Percentiles rank a stretch among this genome's conserved stretches.
These are phyloP conservation scores for Dryobates pubescens DNA, from an alignment of 2,797 vertebrate genomes.

Conservation along the genomic window DNA sequence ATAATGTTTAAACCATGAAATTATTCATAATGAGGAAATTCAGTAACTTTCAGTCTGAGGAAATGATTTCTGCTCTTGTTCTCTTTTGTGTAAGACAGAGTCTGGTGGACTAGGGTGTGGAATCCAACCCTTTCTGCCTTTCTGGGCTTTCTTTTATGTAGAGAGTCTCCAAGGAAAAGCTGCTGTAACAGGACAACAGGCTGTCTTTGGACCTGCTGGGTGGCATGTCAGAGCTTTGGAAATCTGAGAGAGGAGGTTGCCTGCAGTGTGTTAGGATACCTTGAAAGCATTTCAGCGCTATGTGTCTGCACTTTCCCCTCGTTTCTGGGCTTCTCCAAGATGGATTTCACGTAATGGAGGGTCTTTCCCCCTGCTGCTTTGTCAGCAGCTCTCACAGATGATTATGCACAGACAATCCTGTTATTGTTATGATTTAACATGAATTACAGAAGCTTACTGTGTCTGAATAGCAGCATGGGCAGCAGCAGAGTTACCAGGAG, in stretches of 20 bases:
- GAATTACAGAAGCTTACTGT: background rate
- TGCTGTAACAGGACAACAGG: background rate
- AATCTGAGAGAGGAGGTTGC: background rate
- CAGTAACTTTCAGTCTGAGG: background rate
- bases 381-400: conserved; percentile 28
- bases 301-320: background rate
- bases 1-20: background rate
- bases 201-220: background rate
- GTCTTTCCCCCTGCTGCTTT: background rate
- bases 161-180: background rate
- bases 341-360: background rate
- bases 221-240: background rate
- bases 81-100: background rate
- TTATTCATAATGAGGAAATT: background rate
- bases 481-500: background rate
- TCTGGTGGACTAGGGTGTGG: background rate
- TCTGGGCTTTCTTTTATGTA: fast-evolving
- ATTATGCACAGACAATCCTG: background rate
- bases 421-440: background rate
- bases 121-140: background rate
- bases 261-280: background rate
- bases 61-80: background rate
- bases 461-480: background rate
- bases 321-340: background rate
- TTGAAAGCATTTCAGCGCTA: background rate